Conservation (phyloP, 2,797 vertebrate genomes). For the Enoplosus armatus region DNA sequence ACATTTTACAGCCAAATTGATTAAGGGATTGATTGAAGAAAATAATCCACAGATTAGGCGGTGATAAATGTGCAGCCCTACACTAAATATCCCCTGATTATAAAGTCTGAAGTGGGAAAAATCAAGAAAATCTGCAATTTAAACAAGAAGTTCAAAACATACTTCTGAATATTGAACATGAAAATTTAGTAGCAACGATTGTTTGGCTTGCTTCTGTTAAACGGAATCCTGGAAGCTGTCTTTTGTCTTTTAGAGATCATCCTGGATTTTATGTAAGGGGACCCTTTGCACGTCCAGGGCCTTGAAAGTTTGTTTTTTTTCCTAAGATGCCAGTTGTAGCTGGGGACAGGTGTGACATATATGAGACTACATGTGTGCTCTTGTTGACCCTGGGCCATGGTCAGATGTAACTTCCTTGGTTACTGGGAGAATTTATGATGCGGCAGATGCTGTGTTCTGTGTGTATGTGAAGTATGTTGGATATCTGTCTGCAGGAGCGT, state of each 20-base stretch:
- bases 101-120: constrained; percentile 3
- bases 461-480: constrained; percentile 29
- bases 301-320: constrained; percentile 42
- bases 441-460: constrained; percentile 45
- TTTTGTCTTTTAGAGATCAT: constrained; percentile 10
- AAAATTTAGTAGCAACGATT: neutral
- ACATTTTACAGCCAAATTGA: neutral
- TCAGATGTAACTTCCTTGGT: constrained; percentile 27
- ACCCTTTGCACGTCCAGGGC: neutral
- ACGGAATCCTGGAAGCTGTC: constrained; percentile 12
- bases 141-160: neutral
- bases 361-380: constrained; percentile 9
- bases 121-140: constrained; percentile 1
- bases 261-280: constrained; percentile 21
- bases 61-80: no score
- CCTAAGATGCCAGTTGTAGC: constrained; percentile 24
- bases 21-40: neutral
- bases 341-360: constrained; percentile 46
- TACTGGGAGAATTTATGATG: constrained; percentile 45
- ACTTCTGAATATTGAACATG: neutral
- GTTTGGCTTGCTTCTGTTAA: neutral
- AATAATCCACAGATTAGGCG: neutral
- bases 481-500: constrained; percentile 34
- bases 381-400: constrained; percentile 22
- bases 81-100: neutral